Evolutionary conservation across 2,888 invertebrate genomes (phyloP), one percentile per base, ranked within the genome.

Genomic region (Hemistola chrysoprasaria): DNA sequence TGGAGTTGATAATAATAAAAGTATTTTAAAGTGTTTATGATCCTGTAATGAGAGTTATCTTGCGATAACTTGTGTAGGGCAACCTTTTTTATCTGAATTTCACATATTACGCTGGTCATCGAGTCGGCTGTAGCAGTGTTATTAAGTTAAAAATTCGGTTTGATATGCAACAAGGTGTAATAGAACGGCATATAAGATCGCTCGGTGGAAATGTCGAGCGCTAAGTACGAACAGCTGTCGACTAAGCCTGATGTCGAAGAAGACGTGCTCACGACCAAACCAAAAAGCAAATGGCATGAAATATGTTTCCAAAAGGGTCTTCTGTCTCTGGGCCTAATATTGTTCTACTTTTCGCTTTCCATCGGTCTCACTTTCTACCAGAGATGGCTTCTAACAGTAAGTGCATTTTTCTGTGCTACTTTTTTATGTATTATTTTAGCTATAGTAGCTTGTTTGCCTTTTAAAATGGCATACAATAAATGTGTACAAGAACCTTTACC

Each of bases 351-450:
- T 73, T 91, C 93, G 6, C 92, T 98, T 38, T 99, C 98, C 7
- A 97, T 99, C 62, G 95, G 97, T 28, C 91, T 99, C 35, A 99
- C 98, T 6, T 99, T 99, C 82, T 99, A 98, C 81, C 98, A 99
- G 78, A 93, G 97, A 91, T 95, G 95, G 93, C 92, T 98, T 37
- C 91, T 97, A 51, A 93, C 94, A 91, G 96, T 96, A 83, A 64
- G 65, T 25, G 23, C 33, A 23, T 25, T 36, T 33, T 21, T 32
- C 16, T 42, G 22, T 38, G 11, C 25, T 10, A 2, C 8, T 9
- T 24, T 25, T 23, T 36, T 11, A 2, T 1, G 7, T 35, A 31
- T 46, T 45, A 46, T 32, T 40, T 34, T 48, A n/a, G n/a, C n/a
- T n/a, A n/a, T n/a, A n/a, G n/a, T n/a, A n/a, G n/a, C n/a, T n/a